phyloP scores from a whole-genome alignment of 2,797 vertebrate genomes.

The Neosalanx taihuensis region DNA sequence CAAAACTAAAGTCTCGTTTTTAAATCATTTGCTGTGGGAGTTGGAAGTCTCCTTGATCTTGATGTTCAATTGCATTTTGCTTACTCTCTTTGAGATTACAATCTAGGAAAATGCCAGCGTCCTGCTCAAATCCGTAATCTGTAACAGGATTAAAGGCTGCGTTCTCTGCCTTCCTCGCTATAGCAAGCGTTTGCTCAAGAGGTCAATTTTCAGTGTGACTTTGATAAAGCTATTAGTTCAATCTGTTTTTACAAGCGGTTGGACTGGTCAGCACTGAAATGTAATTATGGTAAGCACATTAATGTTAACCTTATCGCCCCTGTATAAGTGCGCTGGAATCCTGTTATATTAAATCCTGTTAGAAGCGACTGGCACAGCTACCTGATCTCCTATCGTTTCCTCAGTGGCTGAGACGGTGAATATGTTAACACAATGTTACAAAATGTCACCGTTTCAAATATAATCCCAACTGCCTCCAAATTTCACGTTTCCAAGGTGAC shows the following conservation, averaged over 20 bases:
- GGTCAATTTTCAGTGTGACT: slow-evolving; percentile 53
- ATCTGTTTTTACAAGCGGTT: slow-evolving; percentile 46
- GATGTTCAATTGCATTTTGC: background rate
- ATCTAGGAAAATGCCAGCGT: background rate
- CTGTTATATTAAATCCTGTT: slow-evolving; percentile 47
- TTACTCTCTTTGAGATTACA: background rate
- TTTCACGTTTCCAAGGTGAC: too few relatives aligned
- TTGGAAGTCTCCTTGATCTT: background rate
- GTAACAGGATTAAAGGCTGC: background rate
- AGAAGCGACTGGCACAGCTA: slow-evolving; percentile 30
- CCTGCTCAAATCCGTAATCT: background rate
- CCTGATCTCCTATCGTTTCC: background rate
- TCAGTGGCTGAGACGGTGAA: background rate
- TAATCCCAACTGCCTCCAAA: too few relatives aligned
- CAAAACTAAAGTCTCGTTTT: background rate
- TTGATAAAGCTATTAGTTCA: slow-evolving; percentile 48
- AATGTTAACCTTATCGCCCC: slow-evolving; percentile 47
- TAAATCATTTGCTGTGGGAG: background rate
- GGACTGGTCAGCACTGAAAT: slow-evolving; percentile 60
- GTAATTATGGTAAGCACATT: slow-evolving; percentile 60
- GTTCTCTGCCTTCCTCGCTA: slow-evolving; percentile 19
- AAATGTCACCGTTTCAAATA: slow-evolving; percentile 41
- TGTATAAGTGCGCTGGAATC: slow-evolving; percentile 49
- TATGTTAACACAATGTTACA: slow-evolving; percentile 30
- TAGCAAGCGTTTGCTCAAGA: slow-evolving; percentile 47